Evolutionary conservation across 1,140 invertebrate species (phyloP).

Genomic region (Neuroterus valhalla): DNA sequence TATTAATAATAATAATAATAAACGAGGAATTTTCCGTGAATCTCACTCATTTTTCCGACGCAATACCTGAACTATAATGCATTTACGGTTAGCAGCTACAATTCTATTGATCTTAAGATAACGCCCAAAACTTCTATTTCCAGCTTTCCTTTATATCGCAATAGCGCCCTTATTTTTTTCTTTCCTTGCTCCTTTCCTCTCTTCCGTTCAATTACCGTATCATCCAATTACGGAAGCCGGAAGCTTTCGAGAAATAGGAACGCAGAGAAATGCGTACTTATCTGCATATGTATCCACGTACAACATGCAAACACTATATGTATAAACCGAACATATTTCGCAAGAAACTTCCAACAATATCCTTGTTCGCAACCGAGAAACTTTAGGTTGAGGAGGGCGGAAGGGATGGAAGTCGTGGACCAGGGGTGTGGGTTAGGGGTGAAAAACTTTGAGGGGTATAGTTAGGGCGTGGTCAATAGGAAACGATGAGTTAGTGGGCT

Average conservation of each 20-base stretch:
- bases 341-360: conserved; percentile 52
- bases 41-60: no score
- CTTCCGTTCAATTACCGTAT: conserved; percentile 15
- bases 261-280: conserved; percentile 38
- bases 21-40: no score
- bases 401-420: conserved; percentile 30
- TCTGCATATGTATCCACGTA: background rate
- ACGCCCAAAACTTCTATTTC: background rate
- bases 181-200: conserved; percentile 20
- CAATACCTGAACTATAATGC: no score
- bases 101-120: background rate
- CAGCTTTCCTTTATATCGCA: no score
- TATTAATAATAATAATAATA: no score
- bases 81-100: no score
- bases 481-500: conserved; percentile 43
- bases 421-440: background rate
- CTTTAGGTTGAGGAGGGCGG: conserved; percentile 40
- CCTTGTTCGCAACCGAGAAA: conserved; percentile 43
- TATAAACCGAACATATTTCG: conserved; percentile 44
- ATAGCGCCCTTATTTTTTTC: background rate
- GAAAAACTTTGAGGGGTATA: background rate
- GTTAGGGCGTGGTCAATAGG: conserved; percentile 29
- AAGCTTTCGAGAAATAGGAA: conserved; percentile 34
- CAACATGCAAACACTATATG: background rate
- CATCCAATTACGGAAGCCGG: conserved; percentile 41